Percentiles rank a stretch among this genome's conserved stretches.
phyloP scores from a whole-genome alignment of 2,797 vertebrate genomes.

The Cynodonichthys magdalenae region DNA sequence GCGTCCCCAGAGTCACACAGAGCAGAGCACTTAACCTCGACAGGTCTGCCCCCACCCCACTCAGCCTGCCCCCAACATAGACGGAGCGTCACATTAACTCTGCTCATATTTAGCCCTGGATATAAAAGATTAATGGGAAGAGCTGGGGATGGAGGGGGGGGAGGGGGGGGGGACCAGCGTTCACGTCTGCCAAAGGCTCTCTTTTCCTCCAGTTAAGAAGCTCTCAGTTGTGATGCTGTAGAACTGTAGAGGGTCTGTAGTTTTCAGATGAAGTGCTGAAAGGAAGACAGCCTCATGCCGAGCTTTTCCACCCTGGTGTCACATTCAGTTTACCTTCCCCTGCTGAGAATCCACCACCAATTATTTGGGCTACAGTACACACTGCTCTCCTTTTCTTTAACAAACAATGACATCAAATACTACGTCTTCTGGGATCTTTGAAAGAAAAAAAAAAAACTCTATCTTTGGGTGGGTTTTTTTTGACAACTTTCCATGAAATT shows the following conservation, averaged over 20 bases:
- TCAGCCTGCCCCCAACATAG: slow-evolving; percentile 64
- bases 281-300: slow-evolving; percentile 65
- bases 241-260: slow-evolving; percentile 57
- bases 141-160: slow-evolving; percentile 10
- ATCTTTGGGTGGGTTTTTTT: slow-evolving; percentile 39
- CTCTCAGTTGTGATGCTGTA: slow-evolving; percentile 42
- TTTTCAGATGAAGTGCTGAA: slow-evolving; percentile 60
- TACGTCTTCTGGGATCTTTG: slow-evolving; percentile 56
- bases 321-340: slow-evolving; percentile 78
- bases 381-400: slow-evolving; percentile 40
- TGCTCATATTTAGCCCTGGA: slow-evolving; percentile 72
- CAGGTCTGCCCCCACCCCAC: slow-evolving; percentile 49
- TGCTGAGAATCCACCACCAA: slow-evolving; percentile 73
- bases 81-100: slow-evolving; percentile 73
- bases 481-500: slow-evolving; percentile 54
- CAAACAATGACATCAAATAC: slow-evolving; percentile 69
- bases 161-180: slow-evolving; percentile 26
- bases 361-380: slow-evolving; percentile 71
- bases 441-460: slow-evolving; percentile 15
- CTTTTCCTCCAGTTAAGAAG: slow-evolving; percentile 43
- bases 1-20: slow-evolving; percentile 65
- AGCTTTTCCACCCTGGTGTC: slow-evolving; percentile 68
- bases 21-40: slow-evolving; percentile 82
- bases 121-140: slow-evolving; percentile 80
- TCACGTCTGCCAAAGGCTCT: slow-evolving; percentile 56